phyloP scores from a whole-genome alignment of 2,113 vertebrate species.

The Caranx ignobilis region DNA sequence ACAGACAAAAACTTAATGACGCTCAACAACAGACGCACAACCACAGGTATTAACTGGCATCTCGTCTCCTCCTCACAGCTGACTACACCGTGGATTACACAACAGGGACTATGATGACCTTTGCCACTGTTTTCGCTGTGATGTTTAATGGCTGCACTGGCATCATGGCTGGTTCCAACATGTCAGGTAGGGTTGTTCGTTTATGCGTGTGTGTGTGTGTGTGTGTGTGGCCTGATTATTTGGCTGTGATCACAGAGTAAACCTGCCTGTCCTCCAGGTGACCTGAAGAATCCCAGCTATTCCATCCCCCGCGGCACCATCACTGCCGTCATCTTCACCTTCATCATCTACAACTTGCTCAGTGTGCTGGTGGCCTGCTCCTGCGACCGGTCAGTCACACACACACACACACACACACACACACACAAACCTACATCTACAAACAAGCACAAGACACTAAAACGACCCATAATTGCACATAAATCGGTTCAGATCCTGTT shows the following conservation, averaged over 20 bases:
- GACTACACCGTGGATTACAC: constrained; percentile 87
- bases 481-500: constrained; percentile 20
- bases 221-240: background rate
- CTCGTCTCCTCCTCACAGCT: constrained; percentile 72
- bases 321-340: constrained; percentile 92
- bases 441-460: constrained; percentile 7
- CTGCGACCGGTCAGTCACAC: constrained; percentile 86
- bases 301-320: constrained; percentile 93
- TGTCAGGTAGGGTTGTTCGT: constrained; percentile 85
- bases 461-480: background rate
- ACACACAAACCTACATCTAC: background rate
- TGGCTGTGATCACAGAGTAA: background rate
- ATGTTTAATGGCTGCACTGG: constrained; percentile 94
- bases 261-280: constrained; percentile 78
- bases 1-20: constrained; percentile 6
- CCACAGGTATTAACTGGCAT: background rate
- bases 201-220: constrained; percentile 30
- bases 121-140: constrained; percentile 89
- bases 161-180: constrained; percentile 93
- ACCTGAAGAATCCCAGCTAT: constrained; percentile 91
- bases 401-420: constrained; percentile 20
- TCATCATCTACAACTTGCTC: constrained; percentile 90
- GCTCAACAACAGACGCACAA: constrained; percentile 2
- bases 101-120: constrained; percentile 85
- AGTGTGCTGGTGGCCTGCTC: constrained; percentile 89